Percentiles rank a stretch among this genome's conserved stretches.
Conservation (phyloP, 2,797 vertebrate genomes). For the Setipinna tenuifilis region DNA sequence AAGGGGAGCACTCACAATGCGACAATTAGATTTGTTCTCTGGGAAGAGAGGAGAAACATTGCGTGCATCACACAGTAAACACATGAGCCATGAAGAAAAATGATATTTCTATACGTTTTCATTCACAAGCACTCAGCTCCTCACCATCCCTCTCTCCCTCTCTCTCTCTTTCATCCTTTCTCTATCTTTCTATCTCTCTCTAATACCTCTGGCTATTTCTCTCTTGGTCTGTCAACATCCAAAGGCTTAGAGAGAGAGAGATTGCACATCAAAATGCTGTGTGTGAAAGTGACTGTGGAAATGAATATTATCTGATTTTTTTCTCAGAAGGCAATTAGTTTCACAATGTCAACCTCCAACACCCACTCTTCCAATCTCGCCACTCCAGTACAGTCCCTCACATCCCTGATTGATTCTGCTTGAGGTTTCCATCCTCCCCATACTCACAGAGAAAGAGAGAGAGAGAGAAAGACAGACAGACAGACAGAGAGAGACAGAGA, state of each 20-base stretch:
- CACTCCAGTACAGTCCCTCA: conserved; percentile 40
- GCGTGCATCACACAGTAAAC: neutral
- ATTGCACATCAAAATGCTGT: conserved; percentile 46
- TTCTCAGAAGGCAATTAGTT: conserved; percentile 59
- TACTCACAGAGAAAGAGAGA: neutral
- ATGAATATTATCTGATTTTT: conserved; percentile 58
- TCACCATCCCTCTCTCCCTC: conserved; percentile 11
- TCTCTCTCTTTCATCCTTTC: conserved; percentile 5
- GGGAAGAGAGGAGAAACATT: neutral
- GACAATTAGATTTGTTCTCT: neutral
- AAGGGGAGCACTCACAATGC: neutral
- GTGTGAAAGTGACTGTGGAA: conserved; percentile 57
- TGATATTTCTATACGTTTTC: neutral
- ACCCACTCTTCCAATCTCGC: conserved; percentile 29
- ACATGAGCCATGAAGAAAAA: neutral
- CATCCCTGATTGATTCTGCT: conserved; percentile 45
- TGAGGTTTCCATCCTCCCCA: neutral
- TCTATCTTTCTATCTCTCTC: neutral
- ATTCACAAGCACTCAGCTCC: neutral
- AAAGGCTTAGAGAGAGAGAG: conserved; percentile 5
- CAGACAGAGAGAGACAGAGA: neutral
- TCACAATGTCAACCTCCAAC: conserved; percentile 39
- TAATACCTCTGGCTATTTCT: neutral
- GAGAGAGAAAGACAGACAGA: neutral
- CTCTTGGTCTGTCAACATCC: neutral